phyloP scores from a whole-genome alignment of 2,888 invertebrate species.

The Andrena chrysosceles region DNA sequence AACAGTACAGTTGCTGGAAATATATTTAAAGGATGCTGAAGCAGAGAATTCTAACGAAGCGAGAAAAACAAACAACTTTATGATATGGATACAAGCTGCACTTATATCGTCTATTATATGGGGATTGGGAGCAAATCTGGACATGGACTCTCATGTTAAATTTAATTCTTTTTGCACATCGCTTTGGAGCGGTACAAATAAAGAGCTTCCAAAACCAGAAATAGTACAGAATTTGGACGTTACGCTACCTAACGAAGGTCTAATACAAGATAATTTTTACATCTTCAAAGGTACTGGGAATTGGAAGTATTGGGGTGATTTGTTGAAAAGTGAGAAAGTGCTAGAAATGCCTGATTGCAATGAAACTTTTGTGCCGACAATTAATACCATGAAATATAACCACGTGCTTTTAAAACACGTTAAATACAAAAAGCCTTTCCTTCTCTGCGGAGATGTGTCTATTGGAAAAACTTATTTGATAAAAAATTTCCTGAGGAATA shows the following conservation, averaged over 20 bases:
- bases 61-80: conserved; percentile 79
- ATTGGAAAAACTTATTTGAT: conserved; percentile 89
- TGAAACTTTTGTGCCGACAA: conserved; percentile 86
- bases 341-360: conserved; percentile 59
- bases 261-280: conserved; percentile 87
- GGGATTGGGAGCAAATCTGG: conserved; percentile 86
- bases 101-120: conserved; percentile 86
- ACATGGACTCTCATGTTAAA: conserved; percentile 82
- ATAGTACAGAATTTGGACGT: conserved; percentile 86
- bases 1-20: conserved; percentile 80
- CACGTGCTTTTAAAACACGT: conserved; percentile 87
- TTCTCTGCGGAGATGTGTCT: conserved; percentile 88
- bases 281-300: conserved; percentile 87
- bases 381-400: conserved; percentile 86
- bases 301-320: conserved; percentile 88
- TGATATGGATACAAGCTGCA: conserved; percentile 86
- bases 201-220: conserved; percentile 85
- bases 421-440: conserved; percentile 85
- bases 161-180: conserved; percentile 83
- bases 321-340: conserved; percentile 85
- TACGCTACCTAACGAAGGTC: conserved; percentile 86
- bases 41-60: conserved; percentile 78
- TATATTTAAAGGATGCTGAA: conserved; percentile 81
- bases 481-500: conserved; percentile 85
- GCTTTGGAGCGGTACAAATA: conserved; percentile 82